Percentiles rank a stretch among this genome's conserved stretches.
These are phyloP conservation scores for Lagorchestes hirsutus DNA, from an alignment of 2,797 vertebrate genomes.

Conservation along the genomic window DNA sequence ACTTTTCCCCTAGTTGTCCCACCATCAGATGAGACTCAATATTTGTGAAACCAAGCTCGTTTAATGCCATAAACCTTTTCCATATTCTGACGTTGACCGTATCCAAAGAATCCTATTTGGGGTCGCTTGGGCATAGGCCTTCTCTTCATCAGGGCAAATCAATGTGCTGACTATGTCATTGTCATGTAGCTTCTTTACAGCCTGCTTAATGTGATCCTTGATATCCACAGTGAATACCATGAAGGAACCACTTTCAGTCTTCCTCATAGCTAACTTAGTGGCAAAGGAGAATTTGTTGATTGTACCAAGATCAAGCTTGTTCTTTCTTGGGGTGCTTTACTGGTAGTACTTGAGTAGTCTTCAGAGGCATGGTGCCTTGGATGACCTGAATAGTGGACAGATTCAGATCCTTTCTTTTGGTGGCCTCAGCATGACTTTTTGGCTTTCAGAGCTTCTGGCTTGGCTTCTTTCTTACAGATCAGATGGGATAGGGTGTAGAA, in stretches of 20 bases:
- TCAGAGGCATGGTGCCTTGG: background rate
- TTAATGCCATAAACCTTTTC: background rate
- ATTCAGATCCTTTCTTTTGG: background rate
- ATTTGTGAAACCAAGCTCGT: background rate
- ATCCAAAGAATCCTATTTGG: background rate
- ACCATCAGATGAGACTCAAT: background rate
- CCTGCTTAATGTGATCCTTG: background rate
- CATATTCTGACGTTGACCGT: background rate
- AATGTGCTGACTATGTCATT: background rate
- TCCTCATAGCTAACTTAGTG: background rate
- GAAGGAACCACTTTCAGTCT: background rate
- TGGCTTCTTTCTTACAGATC: background rate
- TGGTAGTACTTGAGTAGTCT: background rate
- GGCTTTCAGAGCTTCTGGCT: conserved; percentile 28
- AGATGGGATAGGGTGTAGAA: background rate
- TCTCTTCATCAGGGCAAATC: background rate
- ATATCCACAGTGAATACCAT: background rate
- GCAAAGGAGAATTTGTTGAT: too few species aligned
- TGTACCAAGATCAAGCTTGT: background rate
- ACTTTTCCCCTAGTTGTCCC: background rate
- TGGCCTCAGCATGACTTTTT: conserved; percentile 13
- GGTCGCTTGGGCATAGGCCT: background rate
- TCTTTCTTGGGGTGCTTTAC: background rate
- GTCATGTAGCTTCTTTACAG: background rate
- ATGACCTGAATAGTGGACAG: background rate